A percentile compares a stretch with the other conserved stretches of the same genome.
Conservation (phyloP, 2,888 invertebrate genomes). For the Pocota personata region DNA sequence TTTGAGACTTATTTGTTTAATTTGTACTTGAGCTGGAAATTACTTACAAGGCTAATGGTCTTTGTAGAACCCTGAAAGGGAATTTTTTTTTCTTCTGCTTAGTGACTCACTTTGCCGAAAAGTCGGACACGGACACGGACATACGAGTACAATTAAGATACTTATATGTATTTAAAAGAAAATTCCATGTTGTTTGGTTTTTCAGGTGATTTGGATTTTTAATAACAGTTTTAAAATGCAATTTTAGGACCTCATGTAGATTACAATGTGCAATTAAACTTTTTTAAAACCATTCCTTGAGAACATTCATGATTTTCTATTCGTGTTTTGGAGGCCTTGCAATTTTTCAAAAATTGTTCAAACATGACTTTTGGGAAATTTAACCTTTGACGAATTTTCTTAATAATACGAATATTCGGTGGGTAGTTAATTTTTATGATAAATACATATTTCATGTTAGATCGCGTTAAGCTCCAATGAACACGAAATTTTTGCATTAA, state of each 20-base stretch:
- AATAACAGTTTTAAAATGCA: constrained; percentile 19
- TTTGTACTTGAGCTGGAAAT: constrained; percentile 57
- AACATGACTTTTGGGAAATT: constrained; percentile 26
- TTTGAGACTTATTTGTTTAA: constrained; percentile 54
- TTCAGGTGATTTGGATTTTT: constrained; percentile 28
- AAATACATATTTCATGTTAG: constrained; percentile 6
- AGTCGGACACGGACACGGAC: constrained; percentile 38
- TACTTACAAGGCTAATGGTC: constrained; percentile 54
- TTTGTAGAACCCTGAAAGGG: constrained; percentile 5
- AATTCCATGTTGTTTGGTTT: constrained; percentile 7
- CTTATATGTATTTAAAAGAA: neutral
- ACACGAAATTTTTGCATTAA: constrained; percentile 38
- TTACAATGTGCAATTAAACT: constrained; percentile 42
- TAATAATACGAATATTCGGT: neutral
- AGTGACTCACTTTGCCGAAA: constrained; percentile 50
- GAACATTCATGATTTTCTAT: constrained; percentile 5
- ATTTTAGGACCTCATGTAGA: neutral
- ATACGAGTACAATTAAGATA: constrained; percentile 50
- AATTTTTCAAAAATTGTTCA: neutral
- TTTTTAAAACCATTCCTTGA: constrained; percentile 3
- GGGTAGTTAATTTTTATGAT: constrained; percentile 13
- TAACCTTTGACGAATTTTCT: neutral
- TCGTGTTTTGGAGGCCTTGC: constrained; percentile 32
- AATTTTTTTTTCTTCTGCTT: neutral
- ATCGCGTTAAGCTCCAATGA: constrained; percentile 1